Evolutionary conservation across 2,797 vertebrate species (phyloP), one percentile per base, ranked within the genome.

Genomic region (Harpagifer antarcticus): DNA sequence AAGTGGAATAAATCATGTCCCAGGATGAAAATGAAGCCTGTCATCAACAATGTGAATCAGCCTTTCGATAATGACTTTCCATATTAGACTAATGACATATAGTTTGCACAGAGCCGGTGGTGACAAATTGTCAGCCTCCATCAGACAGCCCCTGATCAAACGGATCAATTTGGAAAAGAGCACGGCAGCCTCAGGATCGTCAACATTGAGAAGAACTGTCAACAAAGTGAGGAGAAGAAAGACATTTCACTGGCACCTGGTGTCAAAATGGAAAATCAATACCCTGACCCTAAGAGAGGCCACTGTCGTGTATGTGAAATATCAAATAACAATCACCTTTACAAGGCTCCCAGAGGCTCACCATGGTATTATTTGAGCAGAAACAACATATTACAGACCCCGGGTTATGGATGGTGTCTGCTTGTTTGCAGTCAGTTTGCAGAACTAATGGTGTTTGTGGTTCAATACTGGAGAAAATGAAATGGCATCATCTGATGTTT

Each of bases 271-370:
- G 9, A 40, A 14, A 88, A 93, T 94, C 91, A 85, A 94, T 93
- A 89, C 53, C 20, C 43, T 84, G 86, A 93, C 89, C 91, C 81
- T 74, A 14, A 71, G 87, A 83, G 86, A 65, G 73, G 64, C 83
- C 74, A 59, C 76, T 81, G 88, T 85, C 81, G 68, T 78, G 67
- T 85, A 78, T 83, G 78, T 88, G 86, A 91, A 92, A 94, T 84
- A 88, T 81, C 89, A 92, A 91, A 91, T 89, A 89, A 88, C 88
- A 90, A 89, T 92, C 84, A 82, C 84, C 86, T 83, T 86, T 89
- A 88, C 85, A 79, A 70, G 81, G 65, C 76, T 88, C 78, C 81
- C 60, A 9, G 56, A 82, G 88, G 81, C 81, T 86, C 54, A 20
- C 50, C 70, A 82, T 83, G 20, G 82, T 63, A 59, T 89, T 87